Evolutionary conservation across 2,113 vertebrate species (phyloP).

Genomic region (Hippocampus zosterae): DNA sequence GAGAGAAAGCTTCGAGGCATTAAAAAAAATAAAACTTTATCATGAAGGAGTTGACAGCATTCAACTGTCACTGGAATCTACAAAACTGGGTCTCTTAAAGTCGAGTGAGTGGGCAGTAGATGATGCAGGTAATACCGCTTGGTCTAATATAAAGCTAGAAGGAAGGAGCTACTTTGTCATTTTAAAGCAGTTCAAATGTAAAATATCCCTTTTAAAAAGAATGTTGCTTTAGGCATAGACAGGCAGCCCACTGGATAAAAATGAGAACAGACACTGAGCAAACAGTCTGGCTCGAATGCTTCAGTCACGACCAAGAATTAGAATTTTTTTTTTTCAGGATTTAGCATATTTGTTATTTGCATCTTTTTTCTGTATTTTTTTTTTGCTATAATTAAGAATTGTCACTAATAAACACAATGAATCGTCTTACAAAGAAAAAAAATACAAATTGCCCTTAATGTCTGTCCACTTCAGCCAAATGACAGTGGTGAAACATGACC

Average conservation of each 20-base stretch:
- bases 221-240: background rate
- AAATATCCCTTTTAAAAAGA: background rate
- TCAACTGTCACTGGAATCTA: constrained; percentile 10
- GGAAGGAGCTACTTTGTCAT: constrained; percentile 1
- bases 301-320: background rate
- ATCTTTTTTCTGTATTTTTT: background rate
- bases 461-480: background rate
- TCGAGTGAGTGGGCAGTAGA: constrained; percentile 19
- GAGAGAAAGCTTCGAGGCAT: constrained; percentile 2
- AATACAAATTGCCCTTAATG: background rate
- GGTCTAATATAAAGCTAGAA: constrained; percentile 12
- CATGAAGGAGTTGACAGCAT: constrained; percentile 6
- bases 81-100: constrained; percentile 9
- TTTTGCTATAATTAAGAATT: background rate
- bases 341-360: background rate
- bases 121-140: constrained; percentile 13
- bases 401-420: background rate
- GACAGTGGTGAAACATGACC: too few relatives aligned
- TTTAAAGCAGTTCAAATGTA: constrained; percentile 1
- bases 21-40: constrained; percentile 14
- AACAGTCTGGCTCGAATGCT: background rate
- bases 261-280: background rate
- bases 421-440: too few relatives aligned
- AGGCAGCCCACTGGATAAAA: background rate
- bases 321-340: background rate